These are phyloP conservation scores for Caretta caretta DNA, from an alignment of 2,113 vertebrate genomes.

Conservation along the genomic window DNA sequence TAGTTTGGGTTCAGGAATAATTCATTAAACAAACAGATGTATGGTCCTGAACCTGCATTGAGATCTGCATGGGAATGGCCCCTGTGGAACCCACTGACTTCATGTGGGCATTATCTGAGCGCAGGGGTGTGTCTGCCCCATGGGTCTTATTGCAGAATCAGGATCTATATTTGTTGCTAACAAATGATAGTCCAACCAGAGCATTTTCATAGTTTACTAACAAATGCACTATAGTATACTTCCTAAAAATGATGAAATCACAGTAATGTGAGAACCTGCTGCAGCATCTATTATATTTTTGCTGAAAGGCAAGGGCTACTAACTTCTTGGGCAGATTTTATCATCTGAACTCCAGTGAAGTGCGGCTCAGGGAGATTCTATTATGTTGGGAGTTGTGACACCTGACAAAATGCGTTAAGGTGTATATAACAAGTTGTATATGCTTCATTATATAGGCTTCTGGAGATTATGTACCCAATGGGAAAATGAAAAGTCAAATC, in stretches of 20 bases:
- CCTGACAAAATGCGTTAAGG: not conserved
- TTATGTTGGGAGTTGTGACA: not conserved
- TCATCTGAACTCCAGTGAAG: not conserved
- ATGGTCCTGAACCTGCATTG: not conserved
- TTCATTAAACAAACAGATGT: conserved; percentile 16
- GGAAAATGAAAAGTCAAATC: not conserved
- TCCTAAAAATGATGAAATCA: not conserved
- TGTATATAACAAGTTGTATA: not conserved
- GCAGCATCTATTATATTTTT: not conserved
- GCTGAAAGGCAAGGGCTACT: not conserved
- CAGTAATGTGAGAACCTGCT: not conserved
- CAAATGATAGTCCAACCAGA: not conserved
- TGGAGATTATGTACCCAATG: fast-evolving
- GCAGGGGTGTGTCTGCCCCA: not conserved
- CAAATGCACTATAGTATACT: not conserved
- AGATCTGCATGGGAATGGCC: not conserved
- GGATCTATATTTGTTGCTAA: not conserved
- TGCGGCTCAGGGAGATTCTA: not conserved
- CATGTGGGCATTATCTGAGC: not conserved
- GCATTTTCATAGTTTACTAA: not conserved
- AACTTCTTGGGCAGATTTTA: not conserved
- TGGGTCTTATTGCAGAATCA: not conserved
- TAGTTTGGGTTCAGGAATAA: not conserved
- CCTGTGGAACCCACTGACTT: not conserved
- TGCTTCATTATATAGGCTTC: not conserved